A percentile compares a stretch with the other conserved stretches of the same genome.
phyloP scores from a whole-genome alignment of 2,797 vertebrate species.

The Sebastes itinus region DNA sequence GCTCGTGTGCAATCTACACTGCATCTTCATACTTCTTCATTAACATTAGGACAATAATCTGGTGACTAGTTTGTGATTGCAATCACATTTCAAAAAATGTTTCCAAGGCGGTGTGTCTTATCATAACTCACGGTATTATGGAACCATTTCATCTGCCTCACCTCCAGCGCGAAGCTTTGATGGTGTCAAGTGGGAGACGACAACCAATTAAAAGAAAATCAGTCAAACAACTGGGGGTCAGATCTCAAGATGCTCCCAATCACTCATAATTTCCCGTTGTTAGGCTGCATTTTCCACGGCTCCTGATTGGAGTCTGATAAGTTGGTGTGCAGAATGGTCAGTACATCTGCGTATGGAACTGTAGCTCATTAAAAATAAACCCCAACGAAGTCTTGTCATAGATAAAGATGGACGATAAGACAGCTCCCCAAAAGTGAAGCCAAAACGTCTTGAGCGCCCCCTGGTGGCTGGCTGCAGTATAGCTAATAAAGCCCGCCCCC shows the following conservation, averaged over 20 bases:
- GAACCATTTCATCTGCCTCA: slow-evolving; percentile 71
- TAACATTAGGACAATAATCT: slow-evolving; percentile 61
- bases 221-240: slow-evolving; percentile 83
- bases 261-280: slow-evolving; percentile 80
- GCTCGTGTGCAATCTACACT: slow-evolving; percentile 12
- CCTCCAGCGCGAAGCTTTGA: slow-evolving; percentile 75
- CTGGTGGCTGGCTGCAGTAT: too few relatives aligned
- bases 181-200: slow-evolving; percentile 80
- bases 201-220: slow-evolving; percentile 83
- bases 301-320: slow-evolving; percentile 70
- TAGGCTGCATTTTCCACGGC: slow-evolving; percentile 64
- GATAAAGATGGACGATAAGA: neutral
- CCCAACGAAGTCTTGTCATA: neutral
- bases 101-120: slow-evolving; percentile 50
- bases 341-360: slow-evolving; percentile 16
- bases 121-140: slow-evolving; percentile 50
- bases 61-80: slow-evolving; percentile 63
- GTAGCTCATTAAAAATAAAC: slow-evolving; percentile 41
- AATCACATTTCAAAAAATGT: slow-evolving; percentile 63
- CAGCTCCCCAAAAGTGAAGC: neutral
- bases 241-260: slow-evolving; percentile 83
- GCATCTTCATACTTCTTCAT: slow-evolving; percentile 59
- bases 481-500: too few relatives aligned
- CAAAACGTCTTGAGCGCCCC: too few relatives aligned
- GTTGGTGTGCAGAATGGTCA: slow-evolving; percentile 43